These are phyloP conservation scores for Chelonus insularis DNA, from an alignment of 1,140 invertebrate species.

Conservation along the genomic window DNA sequence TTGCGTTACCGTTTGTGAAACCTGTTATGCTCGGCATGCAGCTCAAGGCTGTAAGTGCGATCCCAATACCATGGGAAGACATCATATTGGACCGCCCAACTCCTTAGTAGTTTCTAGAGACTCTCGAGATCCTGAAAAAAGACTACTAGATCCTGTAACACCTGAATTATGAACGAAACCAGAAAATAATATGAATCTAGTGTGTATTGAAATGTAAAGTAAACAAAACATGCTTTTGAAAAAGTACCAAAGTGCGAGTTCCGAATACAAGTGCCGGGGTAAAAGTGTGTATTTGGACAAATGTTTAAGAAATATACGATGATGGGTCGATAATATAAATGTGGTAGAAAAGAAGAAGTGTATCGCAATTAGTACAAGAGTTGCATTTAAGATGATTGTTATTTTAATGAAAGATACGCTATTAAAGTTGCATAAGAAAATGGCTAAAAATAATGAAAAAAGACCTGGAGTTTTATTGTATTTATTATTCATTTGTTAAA, in stretches of 20 bases:
- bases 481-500: no score
- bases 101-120: slow-evolving; percentile 46
- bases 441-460: no score
- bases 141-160: slow-evolving; percentile 54
- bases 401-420: neutral
- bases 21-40: slow-evolving; percentile 77
- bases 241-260: slow-evolving; percentile 24
- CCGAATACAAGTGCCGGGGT: neutral
- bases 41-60: slow-evolving; percentile 70
- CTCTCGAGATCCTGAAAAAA: slow-evolving; percentile 54
- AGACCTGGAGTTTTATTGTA: no score
- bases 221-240: neutral
- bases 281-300: neutral
- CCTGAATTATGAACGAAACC: slow-evolving; percentile 49
- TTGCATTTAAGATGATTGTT: slow-evolving; percentile 52
- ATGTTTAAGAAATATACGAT: neutral
- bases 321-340: neutral
- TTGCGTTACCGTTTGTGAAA: slow-evolving; percentile 76
- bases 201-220: neutral
- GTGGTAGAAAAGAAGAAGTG: slow-evolving; percentile 18
- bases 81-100: slow-evolving; percentile 41
- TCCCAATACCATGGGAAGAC: slow-evolving; percentile 64
- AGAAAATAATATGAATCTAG: neutral
- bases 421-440: no score
- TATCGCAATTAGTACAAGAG: slow-evolving; percentile 56